Base-by-base conservation (phyloP, 1,140 invertebrate genomes). In the Eupristina koningsbergeri region DNA sequence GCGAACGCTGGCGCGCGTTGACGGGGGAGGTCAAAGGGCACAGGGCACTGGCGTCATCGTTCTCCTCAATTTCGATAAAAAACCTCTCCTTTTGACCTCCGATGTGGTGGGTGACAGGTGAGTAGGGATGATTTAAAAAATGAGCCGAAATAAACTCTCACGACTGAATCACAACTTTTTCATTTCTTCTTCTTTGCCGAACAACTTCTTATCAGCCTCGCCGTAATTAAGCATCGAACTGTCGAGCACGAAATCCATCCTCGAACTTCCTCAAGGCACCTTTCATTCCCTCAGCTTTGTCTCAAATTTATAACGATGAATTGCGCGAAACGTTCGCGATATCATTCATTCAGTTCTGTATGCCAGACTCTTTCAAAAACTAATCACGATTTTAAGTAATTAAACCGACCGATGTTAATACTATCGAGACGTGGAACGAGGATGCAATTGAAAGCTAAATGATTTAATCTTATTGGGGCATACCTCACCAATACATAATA, bases 111-210 rank as follows among this genome's bases (percentile, higher is more conserved):
- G n/a, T n/a, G n/a, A 26, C 53, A 2, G 47, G 9, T 50, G 9
- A 15, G 9, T 17, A 50, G 9, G 47, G 17, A 17, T 8, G 47
- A 17, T 15, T 50, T 50, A 8, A 9, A 5, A 58, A 58, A 26
- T 58, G 26, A 58, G 22, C 13, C 53, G 53, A 58, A 22, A 58
- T 58, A 58, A 58, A 22, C 5, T 58, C 22, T 58, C 19, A 13
- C 22, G 53, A 9, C 2, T 26, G 53, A 58, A 58, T 58, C 53
- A 22, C 41, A 83, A 83, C 81, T 83, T 83, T 83, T 83, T 83
- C 81, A 83, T 77, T 83, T 83, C 77, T 77, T 83, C 74, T 34
- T 81, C 61, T 69, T 39, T 31, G 64, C 17, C 45, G 15, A 39
- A 71, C 41, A 58, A 58, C 19, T 50, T 74, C 67, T 73, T 76